Evolutionary conservation across 2,797 vertebrate species (phyloP).

Genomic region (Sebastiscus tertius): DNA sequence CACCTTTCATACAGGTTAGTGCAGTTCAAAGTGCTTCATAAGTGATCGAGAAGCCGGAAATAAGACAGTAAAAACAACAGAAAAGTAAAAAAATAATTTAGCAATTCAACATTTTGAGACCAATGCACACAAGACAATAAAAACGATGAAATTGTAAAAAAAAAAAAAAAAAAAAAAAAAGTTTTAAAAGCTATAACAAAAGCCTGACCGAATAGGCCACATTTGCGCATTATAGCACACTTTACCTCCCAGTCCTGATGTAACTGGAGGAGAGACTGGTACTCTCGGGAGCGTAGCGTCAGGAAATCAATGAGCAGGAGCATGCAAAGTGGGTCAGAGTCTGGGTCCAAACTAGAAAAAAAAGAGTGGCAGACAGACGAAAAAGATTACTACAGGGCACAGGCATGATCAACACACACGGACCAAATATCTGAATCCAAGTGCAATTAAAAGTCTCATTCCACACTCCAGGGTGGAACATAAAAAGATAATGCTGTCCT

Average conservation of each 20-base stretch:
- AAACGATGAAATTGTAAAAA: no score
- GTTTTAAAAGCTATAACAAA: no score
- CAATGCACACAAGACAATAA: neutral
- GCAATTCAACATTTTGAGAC: no score
- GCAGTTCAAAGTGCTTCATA: neutral
- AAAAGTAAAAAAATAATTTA: no score
- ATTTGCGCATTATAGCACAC: neutral
- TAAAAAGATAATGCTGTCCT: neutral
- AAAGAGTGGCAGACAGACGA: neutral
- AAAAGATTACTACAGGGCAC: neutral
- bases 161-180: no score
- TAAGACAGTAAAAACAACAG: no score
- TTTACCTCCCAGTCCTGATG: constrained; percentile 97
- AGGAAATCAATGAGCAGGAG: constrained; percentile 93
- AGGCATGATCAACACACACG: neutral
- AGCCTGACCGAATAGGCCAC: neutral
- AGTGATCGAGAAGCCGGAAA: no score
- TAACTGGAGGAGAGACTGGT: constrained; percentile 87
- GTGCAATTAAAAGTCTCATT: neutral
- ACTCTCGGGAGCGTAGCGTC: constrained; percentile 90
- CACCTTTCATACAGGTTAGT: neutral
- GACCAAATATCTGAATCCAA: neutral
- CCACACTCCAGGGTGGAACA: neutral
- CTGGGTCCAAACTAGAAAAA: constrained; percentile 90
- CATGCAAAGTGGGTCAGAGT: constrained; percentile 94